Base-by-base conservation (phyloP, 1,140 invertebrate species). In the Hyles euphorbiae region DNA sequence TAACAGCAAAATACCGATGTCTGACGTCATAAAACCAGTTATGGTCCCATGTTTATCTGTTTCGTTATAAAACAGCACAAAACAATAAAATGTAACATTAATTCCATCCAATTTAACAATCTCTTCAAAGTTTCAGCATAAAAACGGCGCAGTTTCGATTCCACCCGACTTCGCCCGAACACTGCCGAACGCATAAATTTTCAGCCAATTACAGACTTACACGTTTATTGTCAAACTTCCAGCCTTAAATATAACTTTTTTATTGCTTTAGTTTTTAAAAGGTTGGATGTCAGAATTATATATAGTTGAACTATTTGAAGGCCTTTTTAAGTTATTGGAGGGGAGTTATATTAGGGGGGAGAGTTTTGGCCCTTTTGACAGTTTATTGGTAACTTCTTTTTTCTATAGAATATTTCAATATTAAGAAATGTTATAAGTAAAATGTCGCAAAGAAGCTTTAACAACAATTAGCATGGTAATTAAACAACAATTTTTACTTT, bases 251-350 rank as follows among this genome's bases (percentile, higher is more conserved):
- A 68, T 68, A 61, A 64, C 66, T 64, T 68, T 68, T 68, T 68
- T 68, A 68, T 68, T 64, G 66, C 59, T 48, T 59, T 68, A 68
- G 66, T 68, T 68, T 65, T 52, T 52, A 55, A 55, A 55, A 34
- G 44, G 50, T 8, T 34, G 32, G 12, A 52, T 52, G 50, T 52
- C 32, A 52, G 50, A 40, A 40, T 22, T 22, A 22, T 40, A 40
- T 40, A 40, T 40, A 40, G 36, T 40, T 40, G 36, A 40, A 40
- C 36, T 40, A 40, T 40, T 40, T 40, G 36, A 40, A 8, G 36
- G 36, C 5, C 36, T 5, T 40, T 22, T 40, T 5, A 40, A 40
- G 36, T 40, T 40, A 40, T 40, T 8, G 36, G 4, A 5, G 36
- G 36, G 8, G 36, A 3, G 1, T 40, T 0, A 40, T 40, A 5